Percentiles rank a stretch among this genome's conserved stretches.
Conservation (phyloP, 2,797 vertebrate species). For the Brotogeris chrysoptera region DNA sequence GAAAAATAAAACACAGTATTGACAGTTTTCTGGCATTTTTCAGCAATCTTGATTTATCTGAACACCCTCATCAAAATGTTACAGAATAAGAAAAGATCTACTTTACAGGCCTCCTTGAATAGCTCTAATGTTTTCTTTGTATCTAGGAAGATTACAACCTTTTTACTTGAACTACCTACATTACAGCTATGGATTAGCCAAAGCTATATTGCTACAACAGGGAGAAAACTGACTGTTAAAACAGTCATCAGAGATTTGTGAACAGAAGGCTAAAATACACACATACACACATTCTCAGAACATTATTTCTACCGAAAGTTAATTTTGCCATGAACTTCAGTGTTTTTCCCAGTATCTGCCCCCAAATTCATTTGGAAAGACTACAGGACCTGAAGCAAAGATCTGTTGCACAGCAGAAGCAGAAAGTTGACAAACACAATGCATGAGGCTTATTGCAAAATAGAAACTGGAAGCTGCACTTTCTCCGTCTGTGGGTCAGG, state of each 20-base stretch:
- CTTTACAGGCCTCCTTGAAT: not conserved
- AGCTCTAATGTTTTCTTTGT: not conserved
- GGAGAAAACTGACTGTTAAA: constrained; percentile 26
- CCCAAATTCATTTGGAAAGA: not conserved
- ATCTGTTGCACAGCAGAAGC: not conserved
- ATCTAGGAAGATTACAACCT: not conserved
- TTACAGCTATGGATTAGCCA: constrained; percentile 10
- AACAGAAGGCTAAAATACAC: constrained; percentile 31
- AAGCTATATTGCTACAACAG: not conserved
- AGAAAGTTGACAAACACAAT: not conserved
- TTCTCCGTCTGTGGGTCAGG: not conserved
- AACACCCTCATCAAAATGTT: not conserved
- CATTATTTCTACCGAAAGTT: constrained; percentile 1
- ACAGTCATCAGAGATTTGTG: constrained; percentile 28
- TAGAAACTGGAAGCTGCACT: not conserved
- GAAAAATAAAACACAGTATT: not conserved
- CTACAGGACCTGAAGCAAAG: not conserved
- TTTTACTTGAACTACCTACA: not conserved
- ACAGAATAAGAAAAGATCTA: not conserved
- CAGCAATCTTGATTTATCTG: not conserved
- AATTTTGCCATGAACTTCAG: constrained; percentile 6
- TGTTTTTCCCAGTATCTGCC: not conserved
- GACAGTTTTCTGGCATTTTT: not conserved
- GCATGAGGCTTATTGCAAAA: not conserved
- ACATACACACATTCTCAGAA: not conserved